phyloP scores from a whole-genome alignment of 2,797 vertebrate species.

The Smutsia temminckii region DNA sequence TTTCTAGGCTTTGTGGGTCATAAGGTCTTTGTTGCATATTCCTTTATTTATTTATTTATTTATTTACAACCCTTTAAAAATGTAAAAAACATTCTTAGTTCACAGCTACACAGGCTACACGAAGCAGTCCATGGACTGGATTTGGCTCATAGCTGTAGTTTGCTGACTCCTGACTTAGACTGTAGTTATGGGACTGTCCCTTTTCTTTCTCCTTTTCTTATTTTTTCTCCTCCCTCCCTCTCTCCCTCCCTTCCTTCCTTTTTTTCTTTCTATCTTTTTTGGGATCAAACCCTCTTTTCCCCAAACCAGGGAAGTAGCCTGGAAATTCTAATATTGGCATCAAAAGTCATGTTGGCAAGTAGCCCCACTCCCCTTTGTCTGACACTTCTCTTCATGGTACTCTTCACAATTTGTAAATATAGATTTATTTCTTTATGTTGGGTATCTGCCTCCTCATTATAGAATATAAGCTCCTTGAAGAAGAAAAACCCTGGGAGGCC shows the following conservation, averaged over 20 bases:
- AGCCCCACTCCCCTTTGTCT: not conserved
- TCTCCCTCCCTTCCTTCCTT: too few relatives aligned
- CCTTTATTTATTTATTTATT: not conserved
- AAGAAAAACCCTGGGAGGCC: not conserved
- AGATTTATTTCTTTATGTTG: not conserved
- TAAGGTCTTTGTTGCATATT: not conserved
- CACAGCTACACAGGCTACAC: not conserved
- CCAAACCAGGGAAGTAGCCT: not conserved
- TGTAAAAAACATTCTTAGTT: not conserved
- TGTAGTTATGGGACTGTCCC: fast-evolving
- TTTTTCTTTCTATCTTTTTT: too few relatives aligned
- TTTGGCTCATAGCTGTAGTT: too few relatives aligned
- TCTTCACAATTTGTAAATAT: fast-evolving
- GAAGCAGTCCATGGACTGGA: not conserved
- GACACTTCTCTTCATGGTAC: not conserved
- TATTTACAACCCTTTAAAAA: not conserved
- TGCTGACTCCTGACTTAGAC: not conserved
- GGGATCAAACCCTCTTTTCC: not conserved
- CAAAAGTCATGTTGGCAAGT: not conserved
- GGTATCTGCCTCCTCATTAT: not conserved
- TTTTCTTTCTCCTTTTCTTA: fast-evolving
- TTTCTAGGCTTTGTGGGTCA: not conserved
- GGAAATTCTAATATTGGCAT: not conserved
- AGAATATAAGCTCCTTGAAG: not conserved
- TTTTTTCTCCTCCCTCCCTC: too few relatives aligned